Conservation (phyloP, 2,888 invertebrate genomes). For the Sacculina carcini region DNA sequence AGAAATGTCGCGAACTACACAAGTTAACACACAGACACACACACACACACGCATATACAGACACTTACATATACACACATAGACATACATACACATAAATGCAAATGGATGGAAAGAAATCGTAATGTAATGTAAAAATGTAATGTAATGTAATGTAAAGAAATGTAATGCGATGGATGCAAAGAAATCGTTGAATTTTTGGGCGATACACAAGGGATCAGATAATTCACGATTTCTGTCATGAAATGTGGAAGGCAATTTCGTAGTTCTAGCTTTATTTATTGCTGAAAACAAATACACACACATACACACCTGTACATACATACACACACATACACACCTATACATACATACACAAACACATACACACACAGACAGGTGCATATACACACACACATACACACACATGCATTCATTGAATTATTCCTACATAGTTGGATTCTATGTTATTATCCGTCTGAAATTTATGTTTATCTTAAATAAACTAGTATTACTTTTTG, state of each 20-base stretch:
- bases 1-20: constrained; percentile 23
- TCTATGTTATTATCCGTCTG: too few species aligned
- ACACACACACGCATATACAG: background rate
- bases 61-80: background rate
- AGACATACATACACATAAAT: background rate
- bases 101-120: background rate
- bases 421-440: background rate
- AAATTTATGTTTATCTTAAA: too few species aligned
- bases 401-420: background rate
- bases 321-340: background rate
- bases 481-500: background rate
- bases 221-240: too few species aligned
- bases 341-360: background rate
- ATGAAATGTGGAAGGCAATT: too few species aligned
- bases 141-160: constrained; percentile 2
- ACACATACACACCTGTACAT: background rate
- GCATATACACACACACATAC: background rate
- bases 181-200: too few species aligned
- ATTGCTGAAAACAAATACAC: background rate
- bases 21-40: background rate
- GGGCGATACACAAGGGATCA: too few species aligned
- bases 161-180: background rate
- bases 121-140: background rate
- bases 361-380: background rate
- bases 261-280: too few species aligned